Conservation (phyloP, 2,888 invertebrate species). For the Sarcophaga subvicina region DNA sequence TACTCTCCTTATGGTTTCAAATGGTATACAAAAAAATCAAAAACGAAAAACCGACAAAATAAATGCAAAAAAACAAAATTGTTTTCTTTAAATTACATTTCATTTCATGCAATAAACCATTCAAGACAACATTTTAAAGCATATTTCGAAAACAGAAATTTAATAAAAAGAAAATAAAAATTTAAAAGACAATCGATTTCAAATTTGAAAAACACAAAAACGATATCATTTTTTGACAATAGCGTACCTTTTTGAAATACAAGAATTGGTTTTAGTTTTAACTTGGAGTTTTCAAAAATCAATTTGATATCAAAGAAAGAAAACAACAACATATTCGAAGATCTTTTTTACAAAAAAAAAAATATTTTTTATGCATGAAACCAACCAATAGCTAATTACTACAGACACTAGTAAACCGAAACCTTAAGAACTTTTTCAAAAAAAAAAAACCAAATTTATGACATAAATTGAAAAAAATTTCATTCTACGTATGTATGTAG, state of each 20-base stretch:
- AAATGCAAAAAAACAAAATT: not conserved
- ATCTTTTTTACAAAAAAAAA: no score
- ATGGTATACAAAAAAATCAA: slow-evolving; percentile 52
- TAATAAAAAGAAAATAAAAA: slow-evolving; percentile 24
- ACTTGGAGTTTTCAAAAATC: no score
- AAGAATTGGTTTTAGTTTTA: no score
- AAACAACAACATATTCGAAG: no score
- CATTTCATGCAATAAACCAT: slow-evolving; percentile 34
- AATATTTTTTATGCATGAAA: no score
- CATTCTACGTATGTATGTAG: no score
- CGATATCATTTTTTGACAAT: slow-evolving; percentile 69
- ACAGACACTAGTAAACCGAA: no score
- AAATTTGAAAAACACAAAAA: slow-evolving; percentile 29
- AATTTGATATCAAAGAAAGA: no score
- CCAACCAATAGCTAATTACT: no score
- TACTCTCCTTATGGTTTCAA: slow-evolving; percentile 64
- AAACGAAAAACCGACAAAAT: not conserved
- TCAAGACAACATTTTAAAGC: not conserved
- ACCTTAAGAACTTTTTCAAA: no score
- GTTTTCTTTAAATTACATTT: slow-evolving; percentile 52
- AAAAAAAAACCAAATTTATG: no score
- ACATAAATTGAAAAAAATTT: no score
- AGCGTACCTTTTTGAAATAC: slow-evolving; percentile 16
- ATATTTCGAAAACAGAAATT: slow-evolving; percentile 16
- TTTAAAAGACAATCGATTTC: slow-evolving; percentile 67